Conservation (phyloP, 2,888 invertebrate genomes). For the Trichacis sp. region DNA sequence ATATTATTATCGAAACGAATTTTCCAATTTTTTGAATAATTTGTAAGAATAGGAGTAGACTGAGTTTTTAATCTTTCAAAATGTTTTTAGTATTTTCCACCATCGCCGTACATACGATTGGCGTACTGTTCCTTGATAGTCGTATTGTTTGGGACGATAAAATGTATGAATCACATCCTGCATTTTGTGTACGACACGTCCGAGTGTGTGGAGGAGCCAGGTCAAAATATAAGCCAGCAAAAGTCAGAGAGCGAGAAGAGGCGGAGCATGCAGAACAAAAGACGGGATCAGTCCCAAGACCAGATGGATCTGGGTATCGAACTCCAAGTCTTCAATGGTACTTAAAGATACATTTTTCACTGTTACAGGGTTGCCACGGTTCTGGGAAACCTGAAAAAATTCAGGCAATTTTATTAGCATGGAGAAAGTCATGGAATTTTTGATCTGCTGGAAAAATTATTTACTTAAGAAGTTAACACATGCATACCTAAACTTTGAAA, state of each 20-base stretch:
- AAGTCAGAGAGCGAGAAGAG: constrained; percentile 70
- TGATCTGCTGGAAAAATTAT: too few species aligned
- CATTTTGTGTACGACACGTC: constrained; percentile 95
- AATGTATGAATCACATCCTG: constrained; percentile 88
- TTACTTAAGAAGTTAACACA: too few species aligned
- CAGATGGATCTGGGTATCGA: constrained; percentile 64
- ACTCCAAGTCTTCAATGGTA: constrained; percentile 64
- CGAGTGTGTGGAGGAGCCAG: constrained; percentile 81
- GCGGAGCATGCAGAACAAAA: constrained; percentile 58
- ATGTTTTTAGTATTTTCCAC: constrained; percentile 83
- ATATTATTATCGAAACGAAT: too few species aligned
- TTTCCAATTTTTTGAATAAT: too few species aligned
- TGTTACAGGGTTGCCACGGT: too few species aligned
- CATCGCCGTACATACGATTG: constrained; percentile 85
- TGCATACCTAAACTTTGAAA: too few species aligned
- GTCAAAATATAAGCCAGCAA: constrained; percentile 71
- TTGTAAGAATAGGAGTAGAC: too few species aligned
- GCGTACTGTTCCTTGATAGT: constrained; percentile 87
- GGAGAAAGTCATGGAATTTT: too few species aligned
- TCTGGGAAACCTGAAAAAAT: too few species aligned
- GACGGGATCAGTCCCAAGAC: constrained; percentile 67
- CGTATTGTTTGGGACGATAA: constrained; percentile 83
- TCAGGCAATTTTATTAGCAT: too few species aligned
- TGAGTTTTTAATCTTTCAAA: neutral
- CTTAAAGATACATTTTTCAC: neutral